phyloP scores from a whole-genome alignment of 2,797 vertebrate genomes.

The Sitta carolinensis region DNA sequence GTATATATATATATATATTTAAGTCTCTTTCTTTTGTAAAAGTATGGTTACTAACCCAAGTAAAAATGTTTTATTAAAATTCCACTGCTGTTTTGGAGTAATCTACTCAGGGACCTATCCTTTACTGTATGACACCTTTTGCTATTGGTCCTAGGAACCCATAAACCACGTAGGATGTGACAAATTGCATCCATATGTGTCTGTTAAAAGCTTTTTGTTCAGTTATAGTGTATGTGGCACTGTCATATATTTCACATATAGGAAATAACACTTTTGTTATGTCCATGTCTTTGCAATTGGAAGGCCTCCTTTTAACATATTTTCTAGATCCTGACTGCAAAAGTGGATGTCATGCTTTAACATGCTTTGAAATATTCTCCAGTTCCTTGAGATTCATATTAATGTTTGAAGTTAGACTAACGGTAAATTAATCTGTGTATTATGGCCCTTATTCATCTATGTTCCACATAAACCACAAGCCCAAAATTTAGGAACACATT shows the following conservation, averaged over 20 bases:
- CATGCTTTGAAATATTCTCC: neutral
- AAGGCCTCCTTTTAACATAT: neutral
- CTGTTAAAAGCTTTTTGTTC: neutral
- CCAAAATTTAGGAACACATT: neutral
- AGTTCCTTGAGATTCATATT: neutral
- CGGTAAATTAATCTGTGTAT: neutral
- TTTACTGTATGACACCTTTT: neutral
- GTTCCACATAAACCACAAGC: neutral
- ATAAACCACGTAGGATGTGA: neutral
- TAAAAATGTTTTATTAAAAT: neutral
- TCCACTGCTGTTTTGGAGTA: neutral
- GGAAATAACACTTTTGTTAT: neutral
- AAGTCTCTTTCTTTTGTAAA: neutral
- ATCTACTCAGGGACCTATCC: neutral
- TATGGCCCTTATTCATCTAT: neutral
- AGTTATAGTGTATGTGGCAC: neutral
- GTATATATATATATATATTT: neutral
- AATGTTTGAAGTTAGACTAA: neutral
- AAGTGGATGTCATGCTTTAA: neutral
- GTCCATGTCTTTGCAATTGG: neutral
- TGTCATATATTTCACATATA: neutral
- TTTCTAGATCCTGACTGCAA: neutral
- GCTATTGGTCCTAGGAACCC: neutral
- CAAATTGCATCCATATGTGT: neutral
- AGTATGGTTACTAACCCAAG: neutral